Evolutionary conservation across 2,888 invertebrate species (phyloP), one percentile per base, ranked within the genome.

Genomic region (Diloba caeruleocephala): DNA sequence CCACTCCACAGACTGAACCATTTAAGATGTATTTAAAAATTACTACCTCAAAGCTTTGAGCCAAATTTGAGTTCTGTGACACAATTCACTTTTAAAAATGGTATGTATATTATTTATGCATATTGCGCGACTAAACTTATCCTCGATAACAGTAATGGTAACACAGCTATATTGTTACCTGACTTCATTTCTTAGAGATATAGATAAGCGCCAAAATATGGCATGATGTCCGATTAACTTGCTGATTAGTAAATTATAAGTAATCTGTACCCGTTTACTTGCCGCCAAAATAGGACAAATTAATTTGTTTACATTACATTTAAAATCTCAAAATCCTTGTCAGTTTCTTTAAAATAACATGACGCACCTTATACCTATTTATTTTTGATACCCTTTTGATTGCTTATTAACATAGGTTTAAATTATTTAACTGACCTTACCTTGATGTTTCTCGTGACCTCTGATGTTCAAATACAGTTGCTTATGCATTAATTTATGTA

Each of bases 371-470:
- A 41, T 25, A 37, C 2, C 14, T 23, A 19, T 23, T 26, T 46
- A 36, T 43, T 36, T 23, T 34, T 33, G 21, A 41, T 65, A 49
- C 31, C 38, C 28, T 49, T 44, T 36, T 32, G 37, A 41, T 64
- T 39, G 25, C 13, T 54, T 44, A 25, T 65, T 53, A 52, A 54
- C 52, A 54, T 53, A 53, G 28, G 37, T 48, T 55, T 55, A 56
- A 61, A 50, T 51, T 34, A 49, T 42, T 62, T 42, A 39, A 36
- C 23, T 51, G 65, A 49, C 71, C 67, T 73, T 56, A 57, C 70
- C 67, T 72, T 71, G 67, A 53, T 61, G 44, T 29, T 44, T 53
- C 39, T 44, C 2, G 21, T 38, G 67, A 59, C 71, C 71, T 68
- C 21, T 42, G 31, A 50, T 44, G 50, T 55, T 57, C 31, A 41